Evolutionary conservation across 2,888 invertebrate genomes (phyloP).

Genomic region (Stegana nigrithorax): DNA sequence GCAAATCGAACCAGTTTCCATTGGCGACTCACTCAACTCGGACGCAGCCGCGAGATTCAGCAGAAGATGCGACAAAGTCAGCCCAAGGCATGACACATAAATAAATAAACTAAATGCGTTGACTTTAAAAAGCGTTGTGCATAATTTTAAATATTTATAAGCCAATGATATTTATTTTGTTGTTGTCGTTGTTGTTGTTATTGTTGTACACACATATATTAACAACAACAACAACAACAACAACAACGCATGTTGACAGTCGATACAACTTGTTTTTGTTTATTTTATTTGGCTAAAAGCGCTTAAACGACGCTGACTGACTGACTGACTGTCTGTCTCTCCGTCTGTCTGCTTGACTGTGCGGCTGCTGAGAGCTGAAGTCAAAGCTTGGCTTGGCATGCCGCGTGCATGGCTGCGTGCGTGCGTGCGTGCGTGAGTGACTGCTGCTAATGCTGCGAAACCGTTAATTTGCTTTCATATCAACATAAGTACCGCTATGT

Average conservation of each 20-base stretch:
- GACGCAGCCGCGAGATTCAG: not conserved
- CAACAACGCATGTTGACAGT: no score
- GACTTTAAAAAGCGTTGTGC: constrained; percentile 58
- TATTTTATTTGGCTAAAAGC: constrained; percentile 16
- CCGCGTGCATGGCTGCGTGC: constrained; percentile 35
- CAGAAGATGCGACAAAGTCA: not conserved
- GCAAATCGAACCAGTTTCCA: constrained; percentile 44
- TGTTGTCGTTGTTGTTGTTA: no score
- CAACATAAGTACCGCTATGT: constrained; percentile 62
- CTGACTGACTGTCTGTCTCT: no score
- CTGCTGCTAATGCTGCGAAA: constrained; percentile 53
- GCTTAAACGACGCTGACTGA: no score
- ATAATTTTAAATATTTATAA: constrained; percentile 54
- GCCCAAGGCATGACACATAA: constrained; percentile 16
- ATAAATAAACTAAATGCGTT: constrained; percentile 51
- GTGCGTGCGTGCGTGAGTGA: constrained; percentile 28
- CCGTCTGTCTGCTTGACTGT: no score
- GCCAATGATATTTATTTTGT: constrained; percentile 47
- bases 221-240: no score
- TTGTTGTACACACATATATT: no score
- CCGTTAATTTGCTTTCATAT: constrained; percentile 52
- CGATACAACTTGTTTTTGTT: no score
- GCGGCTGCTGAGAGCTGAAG: no score
- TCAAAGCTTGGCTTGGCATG: constrained; percentile 32
- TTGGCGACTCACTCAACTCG: constrained; percentile 32